Percentiles rank a stretch among this genome's conserved stretches.
These are phyloP conservation scores for Pollenia labialis DNA, from an alignment of 2,888 invertebrate genomes.

Conservation along the genomic window DNA sequence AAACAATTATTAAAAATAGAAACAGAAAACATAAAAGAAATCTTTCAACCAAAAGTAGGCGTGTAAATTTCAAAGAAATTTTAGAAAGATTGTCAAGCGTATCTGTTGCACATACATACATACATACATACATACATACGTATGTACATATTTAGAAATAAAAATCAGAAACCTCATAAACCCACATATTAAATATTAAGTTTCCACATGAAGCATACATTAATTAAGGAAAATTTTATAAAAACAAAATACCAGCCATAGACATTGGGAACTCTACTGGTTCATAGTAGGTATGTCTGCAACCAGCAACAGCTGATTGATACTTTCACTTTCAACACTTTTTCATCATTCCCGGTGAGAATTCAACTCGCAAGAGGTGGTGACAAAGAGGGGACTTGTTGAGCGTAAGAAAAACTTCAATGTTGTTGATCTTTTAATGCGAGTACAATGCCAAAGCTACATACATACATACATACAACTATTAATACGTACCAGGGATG, in stretches of 20 bases:
- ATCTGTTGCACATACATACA: slow-evolving; percentile 1
- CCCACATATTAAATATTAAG: slow-evolving; percentile 37
- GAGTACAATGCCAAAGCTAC: background rate
- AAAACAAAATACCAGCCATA: background rate
- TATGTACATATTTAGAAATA: background rate
- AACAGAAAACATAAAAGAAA: slow-evolving; percentile 3
- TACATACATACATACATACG: background rate
- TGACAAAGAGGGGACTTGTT: slow-evolving; percentile 14
- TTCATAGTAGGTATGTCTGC: background rate
- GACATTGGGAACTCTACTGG: slow-evolving; percentile 17
- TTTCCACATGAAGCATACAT: slow-evolving; percentile 33
- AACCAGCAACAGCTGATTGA: slow-evolving; percentile 56
- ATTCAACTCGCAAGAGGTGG: slow-evolving; percentile 11
- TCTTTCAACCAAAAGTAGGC: slow-evolving; percentile 53
- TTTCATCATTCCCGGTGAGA: slow-evolving; percentile 6
- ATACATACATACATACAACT: background rate
- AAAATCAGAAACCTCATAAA: slow-evolving; percentile 35
- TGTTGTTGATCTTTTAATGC: slow-evolving; percentile 51
- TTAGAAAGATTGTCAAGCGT: slow-evolving; percentile 68
- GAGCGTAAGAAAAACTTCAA: slow-evolving; percentile 25
- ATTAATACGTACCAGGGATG: too few species aligned
- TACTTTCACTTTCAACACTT: slow-evolving; percentile 66
- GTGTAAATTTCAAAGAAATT: slow-evolving; percentile 37
- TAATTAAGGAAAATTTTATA: slow-evolving; percentile 6
- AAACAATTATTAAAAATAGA: slow-evolving; percentile 8